phyloP scores from a whole-genome alignment of 2,113 vertebrate genomes.

The Bos taurus region ARS-UCD2.0 NC_037347.1:6769501-6770000 shows the following conservation, averaged over 20 bases:
- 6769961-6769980: too few species aligned
- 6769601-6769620: neutral
- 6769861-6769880: neutral
- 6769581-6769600: neutral
- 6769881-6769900: too few species aligned
- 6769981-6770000: too few species aligned
- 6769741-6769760: neutral
- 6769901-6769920: too few species aligned
- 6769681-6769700: neutral
- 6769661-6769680: neutral
- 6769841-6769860: neutral
- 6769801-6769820: neutral
- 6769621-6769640: neutral
- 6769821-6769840: neutral
- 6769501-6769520: neutral
- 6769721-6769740: neutral
- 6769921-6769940: too few species aligned
- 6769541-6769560: neutral
- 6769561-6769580: neutral
- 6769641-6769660: neutral
- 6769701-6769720: neutral
- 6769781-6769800: neutral
- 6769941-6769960: too few species aligned
- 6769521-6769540: neutral
- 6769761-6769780: neutral